phyloP scores from a whole-genome alignment of 1,140 invertebrate species.

The Drosophila trapezifrons region DNA sequence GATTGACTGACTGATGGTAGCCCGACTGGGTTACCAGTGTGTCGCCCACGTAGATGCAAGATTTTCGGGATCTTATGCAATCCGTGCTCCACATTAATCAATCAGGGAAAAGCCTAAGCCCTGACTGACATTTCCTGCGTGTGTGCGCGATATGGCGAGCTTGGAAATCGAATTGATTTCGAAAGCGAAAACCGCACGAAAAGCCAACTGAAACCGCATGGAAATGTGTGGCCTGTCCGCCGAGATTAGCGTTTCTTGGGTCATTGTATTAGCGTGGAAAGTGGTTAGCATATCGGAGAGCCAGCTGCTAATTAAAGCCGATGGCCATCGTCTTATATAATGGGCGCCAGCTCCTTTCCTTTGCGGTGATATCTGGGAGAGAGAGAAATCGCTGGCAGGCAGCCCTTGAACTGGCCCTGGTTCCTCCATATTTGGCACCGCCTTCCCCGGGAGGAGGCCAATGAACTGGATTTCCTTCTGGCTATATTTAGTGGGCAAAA shows the following conservation, averaged over 20 bases:
- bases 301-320: conserved; percentile 60
- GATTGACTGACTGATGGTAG: conserved; percentile 32
- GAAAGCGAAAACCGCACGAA: conserved; percentile 66
- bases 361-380: conserved; percentile 46
- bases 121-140: conserved; percentile 75
- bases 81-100: conserved; percentile 70
- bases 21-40: conserved; percentile 62
- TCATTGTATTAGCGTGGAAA: conserved; percentile 31
- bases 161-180: conserved; percentile 65
- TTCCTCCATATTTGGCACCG: conserved; percentile 68
- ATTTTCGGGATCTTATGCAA: conserved; percentile 61
- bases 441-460: conserved; percentile 46
- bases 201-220: conserved; percentile 45
- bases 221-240: conserved; percentile 52
- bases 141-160: conserved; percentile 50
- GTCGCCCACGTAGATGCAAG: conserved; percentile 26
- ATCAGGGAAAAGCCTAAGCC: conserved; percentile 59
- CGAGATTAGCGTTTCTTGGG: conserved; percentile 58
- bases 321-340: conserved; percentile 31
- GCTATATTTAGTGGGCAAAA: conserved; percentile 64
- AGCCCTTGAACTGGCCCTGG: conserved; percentile 77
- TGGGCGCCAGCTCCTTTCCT: neutral
- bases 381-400: conserved; percentile 52
- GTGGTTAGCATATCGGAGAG: conserved; percentile 31
- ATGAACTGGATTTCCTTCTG: conserved; percentile 23